A percentile compares a stretch with the other conserved stretches of the same genome.
These are phyloP conservation scores for Paramormyrops hopkinsi DNA, from an alignment of 2,797 vertebrate species.

Conservation along the genomic window DNA sequence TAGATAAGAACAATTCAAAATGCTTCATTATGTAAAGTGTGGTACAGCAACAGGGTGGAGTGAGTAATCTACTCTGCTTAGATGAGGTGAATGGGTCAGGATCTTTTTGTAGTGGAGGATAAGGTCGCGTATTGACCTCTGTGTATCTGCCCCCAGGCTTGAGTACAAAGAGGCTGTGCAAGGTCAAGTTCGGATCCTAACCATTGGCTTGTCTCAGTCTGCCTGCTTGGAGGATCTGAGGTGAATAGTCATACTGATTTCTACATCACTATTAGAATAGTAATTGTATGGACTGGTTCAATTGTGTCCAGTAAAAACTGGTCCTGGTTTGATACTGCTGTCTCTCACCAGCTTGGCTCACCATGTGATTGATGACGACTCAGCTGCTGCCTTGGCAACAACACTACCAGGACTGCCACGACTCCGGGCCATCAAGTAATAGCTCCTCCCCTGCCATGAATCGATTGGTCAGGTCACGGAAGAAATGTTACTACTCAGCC, in stretches of 20 bases:
- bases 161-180: constrained; percentile 41
- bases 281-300: background rate
- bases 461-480: background rate
- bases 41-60: background rate
- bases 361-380: constrained; percentile 48
- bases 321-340: background rate
- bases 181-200: constrained; percentile 34
- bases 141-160: constrained; percentile 46
- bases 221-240: constrained; percentile 55
- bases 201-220: constrained; percentile 45
- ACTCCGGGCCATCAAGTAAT: constrained; percentile 64
- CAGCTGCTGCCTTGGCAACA: constrained; percentile 38
- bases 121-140: background rate
- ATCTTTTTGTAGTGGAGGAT: background rate
- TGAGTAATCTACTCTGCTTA: background rate
- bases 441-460: background rate
- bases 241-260: constrained; percentile 35
- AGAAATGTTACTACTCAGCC: background rate
- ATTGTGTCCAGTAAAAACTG: background rate
- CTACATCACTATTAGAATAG: background rate
- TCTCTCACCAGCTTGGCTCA: constrained; percentile 59
- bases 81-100: background rate
- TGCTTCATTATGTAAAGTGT: background rate
- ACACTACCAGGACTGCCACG: constrained; percentile 40
- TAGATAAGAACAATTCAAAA: background rate